Evolutionary conservation across 2,797 vertebrate genomes (phyloP).

Genomic region (Pseudotriccus pelzelni): DNA sequence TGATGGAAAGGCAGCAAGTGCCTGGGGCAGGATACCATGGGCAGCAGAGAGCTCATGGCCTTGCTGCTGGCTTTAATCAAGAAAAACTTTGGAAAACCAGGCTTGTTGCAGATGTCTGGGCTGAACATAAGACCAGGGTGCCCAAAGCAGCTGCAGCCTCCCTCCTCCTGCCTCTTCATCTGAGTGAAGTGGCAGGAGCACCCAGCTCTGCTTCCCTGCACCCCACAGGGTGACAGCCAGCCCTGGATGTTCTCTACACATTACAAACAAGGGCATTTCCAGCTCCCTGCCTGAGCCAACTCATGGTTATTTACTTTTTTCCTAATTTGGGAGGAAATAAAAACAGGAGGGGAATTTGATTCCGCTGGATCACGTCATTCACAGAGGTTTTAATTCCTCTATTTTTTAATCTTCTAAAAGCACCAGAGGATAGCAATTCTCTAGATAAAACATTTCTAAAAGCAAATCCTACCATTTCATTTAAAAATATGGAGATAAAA

Average conservation of each 20-base stretch:
- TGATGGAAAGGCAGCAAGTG: not conserved
- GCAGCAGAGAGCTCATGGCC: not conserved
- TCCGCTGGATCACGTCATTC: not conserved
- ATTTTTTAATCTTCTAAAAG: slow-evolving; percentile 1
- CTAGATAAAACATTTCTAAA: not conserved
- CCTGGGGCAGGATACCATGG: not conserved
- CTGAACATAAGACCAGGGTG: not conserved
- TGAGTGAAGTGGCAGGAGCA: not conserved
- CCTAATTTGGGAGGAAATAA: not conserved
- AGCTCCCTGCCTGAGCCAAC: not conserved
- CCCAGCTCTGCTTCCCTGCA: not conserved
- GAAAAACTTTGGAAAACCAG: not conserved
- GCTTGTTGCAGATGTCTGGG: not conserved
- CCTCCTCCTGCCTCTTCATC: not conserved
- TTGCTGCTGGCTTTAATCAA: not conserved
- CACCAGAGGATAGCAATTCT: not conserved
- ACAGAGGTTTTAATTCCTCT: slow-evolving; percentile 9
- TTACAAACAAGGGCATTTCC: not conserved
- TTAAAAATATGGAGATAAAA: slow-evolving; percentile 33
- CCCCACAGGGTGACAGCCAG: not conserved
- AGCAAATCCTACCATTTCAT: not conserved
- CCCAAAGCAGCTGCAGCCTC: not conserved
- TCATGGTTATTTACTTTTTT: not conserved
- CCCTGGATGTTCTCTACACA: not conserved
- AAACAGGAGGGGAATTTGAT: not conserved